Evolutionary conservation across 2,113 vertebrate genomes (phyloP).

Genomic region (Urocolius indicus): DNA sequence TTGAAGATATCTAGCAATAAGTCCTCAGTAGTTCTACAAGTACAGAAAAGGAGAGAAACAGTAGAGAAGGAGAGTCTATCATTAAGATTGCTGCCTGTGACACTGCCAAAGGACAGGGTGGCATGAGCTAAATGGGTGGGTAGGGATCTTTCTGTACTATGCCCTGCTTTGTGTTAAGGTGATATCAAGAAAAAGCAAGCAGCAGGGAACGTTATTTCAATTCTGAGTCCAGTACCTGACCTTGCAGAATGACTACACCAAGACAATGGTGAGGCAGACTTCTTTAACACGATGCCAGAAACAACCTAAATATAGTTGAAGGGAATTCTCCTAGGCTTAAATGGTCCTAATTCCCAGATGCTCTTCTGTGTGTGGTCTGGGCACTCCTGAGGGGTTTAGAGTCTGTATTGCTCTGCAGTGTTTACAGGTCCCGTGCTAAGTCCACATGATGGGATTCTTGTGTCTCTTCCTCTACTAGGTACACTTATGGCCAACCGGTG

Average conservation of each 20-base stretch:
- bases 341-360: background rate
- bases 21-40: background rate
- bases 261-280: background rate
- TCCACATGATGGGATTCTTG: background rate
- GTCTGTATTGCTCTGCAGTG: background rate
- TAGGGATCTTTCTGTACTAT: background rate
- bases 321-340: background rate
- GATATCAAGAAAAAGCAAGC: background rate
- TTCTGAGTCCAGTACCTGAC: background rate
- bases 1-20: background rate
- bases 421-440: background rate
- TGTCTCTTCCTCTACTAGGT: constrained; percentile 50
- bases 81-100: background rate
- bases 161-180: background rate
- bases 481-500: constrained; percentile 73
- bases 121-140: background rate
- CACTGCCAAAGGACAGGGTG: background rate
- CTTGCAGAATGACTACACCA: background rate
- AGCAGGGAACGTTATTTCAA: background rate
- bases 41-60: background rate
- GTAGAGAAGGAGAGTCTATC: background rate
- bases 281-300: background rate
- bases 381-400: background rate
- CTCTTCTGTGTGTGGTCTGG: background rate
- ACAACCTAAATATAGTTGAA: background rate